Conservation (phyloP, 2,113 vertebrate genomes). For the Nansenia antarctica region DNA sequence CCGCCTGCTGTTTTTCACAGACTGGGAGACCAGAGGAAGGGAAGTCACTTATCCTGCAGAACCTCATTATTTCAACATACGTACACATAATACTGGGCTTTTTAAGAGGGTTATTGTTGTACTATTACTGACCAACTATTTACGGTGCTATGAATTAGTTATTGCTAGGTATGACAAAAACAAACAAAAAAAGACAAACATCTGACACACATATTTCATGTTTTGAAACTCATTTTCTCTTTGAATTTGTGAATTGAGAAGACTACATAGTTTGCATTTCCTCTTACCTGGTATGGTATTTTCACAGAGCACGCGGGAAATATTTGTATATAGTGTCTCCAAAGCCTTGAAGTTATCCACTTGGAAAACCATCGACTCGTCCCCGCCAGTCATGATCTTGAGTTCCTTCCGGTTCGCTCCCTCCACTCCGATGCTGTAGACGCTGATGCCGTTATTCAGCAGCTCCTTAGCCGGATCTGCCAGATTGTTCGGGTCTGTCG, state of each 20-base stretch:
- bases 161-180: neutral
- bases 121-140: no score
- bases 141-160: no score
- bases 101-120: no score
- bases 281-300: conserved; percentile 74
- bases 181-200: neutral
- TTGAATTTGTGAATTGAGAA: no score
- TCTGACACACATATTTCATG: no score
- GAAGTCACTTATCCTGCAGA: neutral
- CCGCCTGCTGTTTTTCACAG: conserved; percentile 68
- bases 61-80: neutral
- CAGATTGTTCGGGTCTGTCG: conserved; percentile 57
- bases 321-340: conserved; percentile 66
- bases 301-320: conserved; percentile 69
- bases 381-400: conserved; percentile 61
- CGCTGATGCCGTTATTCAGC: conserved; percentile 38
- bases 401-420: conserved; percentile 63
- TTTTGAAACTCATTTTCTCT: no score
- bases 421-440: conserved; percentile 77
- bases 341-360: conserved; percentile 66
- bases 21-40: conserved; percentile 45
- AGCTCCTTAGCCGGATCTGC: conserved; percentile 41
- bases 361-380: conserved; percentile 63
- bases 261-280: neutral
- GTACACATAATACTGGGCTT: neutral